Evolutionary conservation across 2,113 vertebrate species (phyloP), one percentile per base, ranked within the genome.

Genomic region (Eudyptes chrysolophus): DNA sequence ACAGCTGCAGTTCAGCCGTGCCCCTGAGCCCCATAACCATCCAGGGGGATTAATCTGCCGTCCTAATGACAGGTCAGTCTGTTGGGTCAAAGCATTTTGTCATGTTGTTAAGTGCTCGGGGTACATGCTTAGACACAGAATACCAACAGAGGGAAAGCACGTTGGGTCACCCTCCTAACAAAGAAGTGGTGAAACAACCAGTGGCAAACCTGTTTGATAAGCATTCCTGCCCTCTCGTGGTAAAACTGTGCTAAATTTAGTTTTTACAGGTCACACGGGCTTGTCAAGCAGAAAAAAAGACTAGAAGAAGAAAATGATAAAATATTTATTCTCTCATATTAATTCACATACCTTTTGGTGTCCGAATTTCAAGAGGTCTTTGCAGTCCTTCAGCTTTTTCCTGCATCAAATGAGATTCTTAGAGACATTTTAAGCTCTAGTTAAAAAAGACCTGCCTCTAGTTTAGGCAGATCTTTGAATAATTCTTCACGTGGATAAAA

Each of bases 191-290:
- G 78, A 84, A 94, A 68, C 51, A 70, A 10, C 60, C 4, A 10
- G 36, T 76, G 72, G 85, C n/a, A 84, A 80, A 57, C 4, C n/a
- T 65, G 78, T 97, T 96, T 66, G 76, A 81, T 92, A 84, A 93
- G 44, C 94, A 42, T 93, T 95, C 78, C 92, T 96, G 96, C 96
- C 97, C 96, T 97, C 97, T 97, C 32, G 97, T 97, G 96, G 97
- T 92, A 89, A 84, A 89, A 83, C 36, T 22, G n/a, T 32, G 80
- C 42, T 68, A 72, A 65, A 65, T 40, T 71, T 69, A 80, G 26
- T 88, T 34, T 25, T 17, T 57, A 2, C 13, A 2, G 13, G 16
- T n/a, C 55, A 17, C 21, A 1, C 3, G n/a, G 13, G 6, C 13
- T 70, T 82, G 44, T 16, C 44, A 79, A 57, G 24, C 18, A 21